A percentile compares a stretch with the other conserved stretches of the same genome.
Conservation (phyloP, 1,140 invertebrate species). For the Carposina sasakii region DNA sequence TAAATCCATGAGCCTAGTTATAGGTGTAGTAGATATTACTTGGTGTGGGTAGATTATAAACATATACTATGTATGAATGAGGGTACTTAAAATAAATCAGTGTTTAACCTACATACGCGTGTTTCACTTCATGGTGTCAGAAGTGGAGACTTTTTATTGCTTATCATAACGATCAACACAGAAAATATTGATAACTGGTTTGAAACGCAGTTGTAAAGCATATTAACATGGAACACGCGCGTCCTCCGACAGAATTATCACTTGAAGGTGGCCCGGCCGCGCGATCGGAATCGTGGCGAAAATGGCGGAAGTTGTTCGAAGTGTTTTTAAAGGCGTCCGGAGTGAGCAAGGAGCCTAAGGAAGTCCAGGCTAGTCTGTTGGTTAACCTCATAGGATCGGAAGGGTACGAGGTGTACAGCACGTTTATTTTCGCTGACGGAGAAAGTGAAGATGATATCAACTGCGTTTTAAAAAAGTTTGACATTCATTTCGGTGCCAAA, state of each 20-base stretch:
- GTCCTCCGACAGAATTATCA: background rate
- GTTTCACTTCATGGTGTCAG: no score
- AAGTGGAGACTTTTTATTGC: no score
- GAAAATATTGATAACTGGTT: no score
- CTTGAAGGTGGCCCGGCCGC: background rate
- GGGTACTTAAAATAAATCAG: no score
- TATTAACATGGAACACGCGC: background rate
- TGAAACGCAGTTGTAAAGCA: no score
- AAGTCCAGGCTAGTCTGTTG: background rate
- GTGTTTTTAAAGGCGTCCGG: background rate
- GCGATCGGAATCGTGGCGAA: background rate
- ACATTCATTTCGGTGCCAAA: background rate
- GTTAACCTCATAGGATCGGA: background rate
- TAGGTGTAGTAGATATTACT: no score
- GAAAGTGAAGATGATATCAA: background rate
- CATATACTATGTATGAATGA: no score
- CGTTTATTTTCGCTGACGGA: background rate
- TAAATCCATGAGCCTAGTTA: no score
- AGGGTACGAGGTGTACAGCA: background rate
- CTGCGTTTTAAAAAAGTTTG: background rate
- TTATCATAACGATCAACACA: no score
- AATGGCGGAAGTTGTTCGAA: background rate
- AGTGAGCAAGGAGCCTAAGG: background rate
- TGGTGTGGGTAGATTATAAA: no score
- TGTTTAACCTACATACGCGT: no score